Evolutionary conservation across 2,888 invertebrate genomes (phyloP), one percentile per base, ranked within the genome.

Genomic region (Plebejus melissa): DNA sequence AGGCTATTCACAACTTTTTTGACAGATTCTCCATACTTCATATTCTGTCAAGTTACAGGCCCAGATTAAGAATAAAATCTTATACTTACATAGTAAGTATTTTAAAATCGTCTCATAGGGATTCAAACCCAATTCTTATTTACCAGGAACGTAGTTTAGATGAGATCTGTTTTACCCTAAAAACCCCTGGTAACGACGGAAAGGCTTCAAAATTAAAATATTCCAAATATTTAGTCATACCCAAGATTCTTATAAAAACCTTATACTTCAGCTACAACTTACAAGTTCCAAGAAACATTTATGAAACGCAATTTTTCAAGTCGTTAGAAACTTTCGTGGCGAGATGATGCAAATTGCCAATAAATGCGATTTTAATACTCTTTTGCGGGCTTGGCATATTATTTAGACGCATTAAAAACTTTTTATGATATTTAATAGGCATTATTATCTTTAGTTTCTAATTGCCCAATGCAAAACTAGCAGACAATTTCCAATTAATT

Each of bases 311-410:
- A 65, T 32, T 65, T 65, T 4, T 32, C 4, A 65, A 65, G 65
- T 65, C 65, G 65, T 65, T 65, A 65, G 65, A 5, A 13, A 65
- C 28, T 65, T 36, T 36, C 32, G 32, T 32, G 5, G 1, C 32
- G 11, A 36, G 65, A 65, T 32, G 32, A 16, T 65, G 60, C 32
- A 65, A 65, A 65, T 16, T 65, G 32, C 11, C 65, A 65, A 65
- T 22, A 65, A 65, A 65, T 65, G 65, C 32, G 65, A 65, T 65
- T 65, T 65, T 65, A 65, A 65, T 65, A 65, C 16, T 65, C 65
- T 65, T 65, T 36, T 13, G 32, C 32, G 11, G 13, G 32, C 65
- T 32, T 28, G 32, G 13, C 16, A 13, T 36, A 65, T 36, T 65
- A 65, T 65, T 65, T 11, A 32, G 13, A 65, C 1, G 5, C 65